These are phyloP conservation scores for Carapus acus DNA, from an alignment of 2,797 vertebrate genomes.

Conservation along the genomic window DNA sequence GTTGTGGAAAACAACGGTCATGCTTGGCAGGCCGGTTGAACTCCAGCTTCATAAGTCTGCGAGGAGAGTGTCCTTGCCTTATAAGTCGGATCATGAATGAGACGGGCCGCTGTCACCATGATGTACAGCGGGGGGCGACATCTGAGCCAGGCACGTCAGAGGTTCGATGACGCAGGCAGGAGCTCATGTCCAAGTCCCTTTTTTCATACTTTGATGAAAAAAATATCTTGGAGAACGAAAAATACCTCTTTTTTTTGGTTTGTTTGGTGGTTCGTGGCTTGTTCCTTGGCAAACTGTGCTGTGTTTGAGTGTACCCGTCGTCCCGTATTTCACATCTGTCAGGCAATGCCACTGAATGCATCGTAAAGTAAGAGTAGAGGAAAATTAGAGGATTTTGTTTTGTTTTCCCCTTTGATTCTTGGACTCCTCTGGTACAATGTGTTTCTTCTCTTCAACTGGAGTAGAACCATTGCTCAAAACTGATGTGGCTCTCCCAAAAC, in stretches of 20 bases:
- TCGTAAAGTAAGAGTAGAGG: constrained; percentile 4
- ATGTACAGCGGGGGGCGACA: constrained; percentile 40
- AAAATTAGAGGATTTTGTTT: background rate
- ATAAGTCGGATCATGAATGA: constrained; percentile 67
- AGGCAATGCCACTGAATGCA: constrained; percentile 2
- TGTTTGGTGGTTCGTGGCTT: constrained; percentile 25
- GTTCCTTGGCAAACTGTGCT: constrained; percentile 4
- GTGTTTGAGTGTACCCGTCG: constrained; percentile 47
- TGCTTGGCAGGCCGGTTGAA: constrained; percentile 50
- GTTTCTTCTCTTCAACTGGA: background rate
- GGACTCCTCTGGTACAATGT: background rate
- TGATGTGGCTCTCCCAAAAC: constrained; percentile 19
- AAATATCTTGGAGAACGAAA: background rate
- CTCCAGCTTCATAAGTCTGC: constrained; percentile 45
- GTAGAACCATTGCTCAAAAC: constrained; percentile 1
- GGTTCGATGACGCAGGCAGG: constrained; percentile 31
- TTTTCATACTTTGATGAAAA: constrained; percentile 7
- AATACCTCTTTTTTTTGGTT: constrained; percentile 10
- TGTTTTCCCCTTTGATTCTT: background rate
- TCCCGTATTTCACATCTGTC: constrained; percentile 35
- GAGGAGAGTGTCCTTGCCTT: constrained; percentile 61
- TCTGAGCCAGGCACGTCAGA: constrained; percentile 37
- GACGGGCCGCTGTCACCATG: constrained; percentile 53
- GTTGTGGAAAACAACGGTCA: constrained; percentile 71
- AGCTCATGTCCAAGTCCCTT: constrained; percentile 18